A percentile compares a stretch with the other conserved stretches of the same genome.
Conservation (phyloP, 2,113 vertebrate species). For the Nothocercus nigrocapillus region DNA sequence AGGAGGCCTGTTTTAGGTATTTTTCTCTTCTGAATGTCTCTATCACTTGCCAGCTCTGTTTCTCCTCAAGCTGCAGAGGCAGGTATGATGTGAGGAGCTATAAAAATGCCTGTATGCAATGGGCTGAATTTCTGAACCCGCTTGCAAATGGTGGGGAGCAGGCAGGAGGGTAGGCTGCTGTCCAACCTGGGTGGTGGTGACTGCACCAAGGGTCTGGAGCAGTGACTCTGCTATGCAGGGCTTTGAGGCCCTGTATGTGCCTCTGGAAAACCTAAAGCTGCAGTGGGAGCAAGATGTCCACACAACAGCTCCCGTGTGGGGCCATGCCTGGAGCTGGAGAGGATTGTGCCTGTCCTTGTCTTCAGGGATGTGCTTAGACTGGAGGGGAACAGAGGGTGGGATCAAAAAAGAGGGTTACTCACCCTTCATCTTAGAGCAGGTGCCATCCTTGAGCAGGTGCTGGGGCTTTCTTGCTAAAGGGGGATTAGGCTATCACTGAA, state of each 20-base stretch:
- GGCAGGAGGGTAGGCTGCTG: background rate
- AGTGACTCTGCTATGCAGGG: background rate
- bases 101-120: background rate
- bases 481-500: background rate
- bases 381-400: background rate
- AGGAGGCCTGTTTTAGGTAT: constrained; percentile 29
- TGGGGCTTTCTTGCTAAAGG: background rate
- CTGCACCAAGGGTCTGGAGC: background rate
- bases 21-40: constrained; percentile 8
- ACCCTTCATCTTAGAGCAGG: background rate
- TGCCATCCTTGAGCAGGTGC: no score
- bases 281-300: background rate
- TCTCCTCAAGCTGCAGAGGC: background rate
- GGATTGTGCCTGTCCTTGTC: background rate
- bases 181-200: background rate
- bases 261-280: background rate
- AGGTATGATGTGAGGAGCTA: constrained; percentile 36
- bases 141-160: background rate
- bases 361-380: background rate
- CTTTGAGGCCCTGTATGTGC: background rate
- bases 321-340: background rate
- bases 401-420: background rate
- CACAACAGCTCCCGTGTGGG: background rate
- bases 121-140: background rate
- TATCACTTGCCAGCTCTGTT: background rate